phyloP scores from a whole-genome alignment of 2,888 invertebrate species.

The Molorchus minor region DNA sequence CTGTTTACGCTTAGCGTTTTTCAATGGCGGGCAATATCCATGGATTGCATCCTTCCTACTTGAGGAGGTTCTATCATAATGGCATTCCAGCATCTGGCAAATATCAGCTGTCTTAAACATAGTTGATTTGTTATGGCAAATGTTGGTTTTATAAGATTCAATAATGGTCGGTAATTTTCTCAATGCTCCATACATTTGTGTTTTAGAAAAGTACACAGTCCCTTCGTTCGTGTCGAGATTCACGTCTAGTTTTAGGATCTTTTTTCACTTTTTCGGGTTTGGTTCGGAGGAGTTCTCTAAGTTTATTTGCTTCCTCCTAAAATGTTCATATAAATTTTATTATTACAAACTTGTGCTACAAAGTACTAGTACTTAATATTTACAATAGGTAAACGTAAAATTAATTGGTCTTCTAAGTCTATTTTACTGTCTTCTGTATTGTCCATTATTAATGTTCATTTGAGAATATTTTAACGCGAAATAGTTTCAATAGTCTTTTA shows the following conservation, averaged over 20 bases:
- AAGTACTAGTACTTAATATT: constrained; percentile 41
- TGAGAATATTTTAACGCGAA: background rate
- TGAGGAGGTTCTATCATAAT: constrained; percentile 62
- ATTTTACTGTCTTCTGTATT: constrained; percentile 39
- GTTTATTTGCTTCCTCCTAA: constrained; percentile 65
- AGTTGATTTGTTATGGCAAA: constrained; percentile 65
- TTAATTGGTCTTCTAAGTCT: constrained; percentile 71
- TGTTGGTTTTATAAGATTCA: constrained; percentile 74
- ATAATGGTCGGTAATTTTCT: constrained; percentile 72
- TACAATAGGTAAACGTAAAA: constrained; percentile 69
- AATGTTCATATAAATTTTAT: constrained; percentile 17
- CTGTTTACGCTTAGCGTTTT: constrained; percentile 73
- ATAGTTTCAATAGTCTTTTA: background rate
- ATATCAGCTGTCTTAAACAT: constrained; percentile 78
- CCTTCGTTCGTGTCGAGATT: constrained; percentile 67
- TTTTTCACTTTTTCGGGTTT: constrained; percentile 68
- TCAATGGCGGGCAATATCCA: constrained; percentile 75
- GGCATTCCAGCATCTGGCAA: constrained; percentile 69
- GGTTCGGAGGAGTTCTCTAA: constrained; percentile 64
- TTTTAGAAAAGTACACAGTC: constrained; percentile 67
- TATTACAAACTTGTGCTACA: background rate
- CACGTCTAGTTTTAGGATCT: constrained; percentile 69
- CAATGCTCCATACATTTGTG: constrained; percentile 66
- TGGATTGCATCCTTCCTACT: constrained; percentile 62
- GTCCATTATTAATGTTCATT: constrained; percentile 3